Base-by-base conservation (phyloP, 2,113 vertebrate genomes). In the Oryzias melastigma region DNA sequence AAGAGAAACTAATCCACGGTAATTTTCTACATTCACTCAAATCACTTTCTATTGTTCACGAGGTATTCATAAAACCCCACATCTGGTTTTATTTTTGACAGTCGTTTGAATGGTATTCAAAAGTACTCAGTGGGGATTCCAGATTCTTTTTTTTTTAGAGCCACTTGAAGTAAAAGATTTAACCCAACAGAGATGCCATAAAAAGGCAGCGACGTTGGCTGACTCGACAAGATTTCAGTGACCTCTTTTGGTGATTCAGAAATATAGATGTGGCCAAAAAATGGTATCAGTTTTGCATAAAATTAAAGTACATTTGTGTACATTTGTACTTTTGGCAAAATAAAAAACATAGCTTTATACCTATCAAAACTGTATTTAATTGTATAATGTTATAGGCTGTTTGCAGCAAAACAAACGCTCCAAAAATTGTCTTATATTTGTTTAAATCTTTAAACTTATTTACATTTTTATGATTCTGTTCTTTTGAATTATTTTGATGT, bases 71-170 rank as follows among this genome's bases (percentile, higher is more conserved):
- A 49, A 43, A 61, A 59, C 60, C 49, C 52, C 61, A 73, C 64
- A 56, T 79, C 60, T 61, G 58, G 61, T 67, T 76, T 75, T 43
- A 74, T 67, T 82, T 84, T 58, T 83, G 81, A 85, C 79, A 82
- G 63, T 68, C 14, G 69, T 67, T 35, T 83, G 82, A 84, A 73
- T 63, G 41, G 52, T 78, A 55, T 83, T 87, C 60, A 77, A 81
- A 80, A 70, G 51, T 66, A 68, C 71, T 42, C 82, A 1, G 76
- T 71, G 48, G 80, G 78, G 76, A 53, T 44, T 71, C 61, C 57
- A 68, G 68, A 77, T 84, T 35, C 35, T 35, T 35, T 35, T 35
- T 35, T 27, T 10, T 35, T 70, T 84, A 71, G 82, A 83, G 19
- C 44, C 25, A 62, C 42, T 25, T 81, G 85, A 81, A 81, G 81